Evolutionary conservation across 2,888 invertebrate genomes (phyloP).

Genomic region (Cryptus armator): DNA sequence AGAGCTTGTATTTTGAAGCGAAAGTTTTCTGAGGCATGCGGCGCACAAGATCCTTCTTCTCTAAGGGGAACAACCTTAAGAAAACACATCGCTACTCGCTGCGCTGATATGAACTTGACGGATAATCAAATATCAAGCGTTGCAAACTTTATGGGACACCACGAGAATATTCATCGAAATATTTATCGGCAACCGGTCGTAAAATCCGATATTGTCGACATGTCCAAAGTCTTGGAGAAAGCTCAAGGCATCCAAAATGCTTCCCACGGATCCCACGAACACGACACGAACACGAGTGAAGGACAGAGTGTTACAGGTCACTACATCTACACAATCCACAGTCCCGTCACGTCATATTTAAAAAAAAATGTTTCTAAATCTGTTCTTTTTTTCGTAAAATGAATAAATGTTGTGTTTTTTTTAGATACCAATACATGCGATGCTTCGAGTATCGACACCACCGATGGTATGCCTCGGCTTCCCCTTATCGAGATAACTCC

Average conservation of each 20-base stretch:
- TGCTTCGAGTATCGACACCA: neutral
- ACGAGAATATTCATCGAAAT: conserved; percentile 44
- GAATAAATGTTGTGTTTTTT: no score
- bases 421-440: no score
- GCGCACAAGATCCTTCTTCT: conserved; percentile 56
- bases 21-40: conserved; percentile 48
- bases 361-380: no score
- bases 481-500: neutral
- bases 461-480: no score
- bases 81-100: conserved; percentile 68
- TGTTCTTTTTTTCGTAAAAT: no score
- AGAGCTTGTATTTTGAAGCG: conserved; percentile 54
- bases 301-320: neutral
- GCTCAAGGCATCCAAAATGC: conserved; percentile 42
- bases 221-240: conserved; percentile 71
- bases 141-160: conserved; percentile 64
- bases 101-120: conserved; percentile 55
- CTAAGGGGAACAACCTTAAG: conserved; percentile 65
- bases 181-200: conserved; percentile 66
- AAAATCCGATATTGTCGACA: conserved; percentile 67
- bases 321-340: no score
- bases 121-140: conserved; percentile 50
- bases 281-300: neutral
- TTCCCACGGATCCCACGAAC: neutral
- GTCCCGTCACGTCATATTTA: no score